A percentile compares a stretch with the other conserved stretches of the same genome.
Conservation (phyloP, 2,797 vertebrate species). For the Protosalanx chinensis region DNA sequence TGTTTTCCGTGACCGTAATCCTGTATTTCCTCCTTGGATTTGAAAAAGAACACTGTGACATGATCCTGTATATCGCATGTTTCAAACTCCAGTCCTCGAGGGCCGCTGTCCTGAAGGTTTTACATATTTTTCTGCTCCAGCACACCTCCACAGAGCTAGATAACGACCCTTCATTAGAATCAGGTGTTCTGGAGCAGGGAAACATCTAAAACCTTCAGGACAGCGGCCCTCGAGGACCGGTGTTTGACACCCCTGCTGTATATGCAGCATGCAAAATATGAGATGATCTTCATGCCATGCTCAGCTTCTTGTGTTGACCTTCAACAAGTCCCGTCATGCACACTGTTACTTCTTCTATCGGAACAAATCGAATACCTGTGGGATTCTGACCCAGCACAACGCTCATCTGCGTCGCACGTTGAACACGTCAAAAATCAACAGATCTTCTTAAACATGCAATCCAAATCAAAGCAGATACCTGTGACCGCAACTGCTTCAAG, state of each 20-base stretch:
- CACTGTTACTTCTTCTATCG: not conserved
- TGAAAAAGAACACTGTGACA: slow-evolving; percentile 33
- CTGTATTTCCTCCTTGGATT: slow-evolving; percentile 35
- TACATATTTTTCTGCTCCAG: too few relatives aligned
- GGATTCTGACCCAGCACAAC: slow-evolving; percentile 7
- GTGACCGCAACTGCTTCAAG: slow-evolving; percentile 68
- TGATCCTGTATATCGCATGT: not conserved
- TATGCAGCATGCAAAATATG: slow-evolving; percentile 22
- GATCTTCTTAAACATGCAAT: slow-evolving; percentile 28
- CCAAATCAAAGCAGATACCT: slow-evolving; percentile 66
- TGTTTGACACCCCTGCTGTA: slow-evolving; percentile 5
- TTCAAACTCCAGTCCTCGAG: too few relatives aligned
- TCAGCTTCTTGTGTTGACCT: slow-evolving; percentile 18
- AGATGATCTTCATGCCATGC: slow-evolving; percentile 43
- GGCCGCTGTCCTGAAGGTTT: too few relatives aligned
- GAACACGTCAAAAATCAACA: slow-evolving; percentile 12
- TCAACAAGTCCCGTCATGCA: slow-evolving; percentile 50
- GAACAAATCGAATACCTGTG: not conserved
- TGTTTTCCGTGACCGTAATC: too few relatives aligned
- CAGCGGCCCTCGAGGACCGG: too few relatives aligned
- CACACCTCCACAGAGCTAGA: too few relatives aligned
- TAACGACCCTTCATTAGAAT: too few relatives aligned
- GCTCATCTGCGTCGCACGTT: not conserved
- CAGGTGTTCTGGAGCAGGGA: too few relatives aligned
- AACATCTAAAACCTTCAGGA: too few relatives aligned